Conservation (phyloP, 1,140 invertebrate species). For the Aphaenogaster rudis region DNA sequence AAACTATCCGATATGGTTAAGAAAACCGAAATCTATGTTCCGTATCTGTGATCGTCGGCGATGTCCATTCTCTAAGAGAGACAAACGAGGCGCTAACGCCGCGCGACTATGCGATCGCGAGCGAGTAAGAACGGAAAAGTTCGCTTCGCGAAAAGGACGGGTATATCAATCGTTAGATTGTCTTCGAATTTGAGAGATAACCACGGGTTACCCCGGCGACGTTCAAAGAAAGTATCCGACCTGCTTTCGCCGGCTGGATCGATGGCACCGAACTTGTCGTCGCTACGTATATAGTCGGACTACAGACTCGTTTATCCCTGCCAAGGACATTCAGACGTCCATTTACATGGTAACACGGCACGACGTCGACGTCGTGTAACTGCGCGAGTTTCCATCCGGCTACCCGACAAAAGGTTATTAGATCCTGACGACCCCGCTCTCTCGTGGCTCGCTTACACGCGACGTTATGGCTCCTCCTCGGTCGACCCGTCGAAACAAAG, state of each 20-base stretch:
- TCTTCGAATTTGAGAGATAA: conserved; percentile 60
- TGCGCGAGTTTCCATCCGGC: conserved; percentile 17
- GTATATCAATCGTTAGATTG: conserved; percentile 61
- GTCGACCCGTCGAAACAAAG: conserved; percentile 64
- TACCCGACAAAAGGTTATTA: conserved; percentile 70
- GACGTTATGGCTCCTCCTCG: conserved; percentile 63
- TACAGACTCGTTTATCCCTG: conserved; percentile 52
- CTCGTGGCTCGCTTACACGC: conserved; percentile 65
- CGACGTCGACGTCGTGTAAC: conserved; percentile 50
- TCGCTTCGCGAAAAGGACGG: not conserved
- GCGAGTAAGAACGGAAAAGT: conserved; percentile 42
- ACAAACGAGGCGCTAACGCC: conserved; percentile 25
- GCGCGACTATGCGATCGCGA: not conserved
- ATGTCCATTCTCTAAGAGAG: not conserved
- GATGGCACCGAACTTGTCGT: conserved; percentile 62
- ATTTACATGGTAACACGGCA: conserved; percentile 56
- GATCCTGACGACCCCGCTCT: conserved; percentile 66
- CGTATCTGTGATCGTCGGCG: not conserved
- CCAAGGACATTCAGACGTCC: conserved; percentile 48
- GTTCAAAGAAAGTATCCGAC: conserved; percentile 51
- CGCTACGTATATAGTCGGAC: conserved; percentile 12
- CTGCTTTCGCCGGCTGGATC: conserved; percentile 50
- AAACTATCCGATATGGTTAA: not conserved
- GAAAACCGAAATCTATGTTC: not conserved
- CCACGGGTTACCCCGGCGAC: not conserved